These are phyloP conservation scores for Drosophila algonquin DNA, from an alignment of 2,888 invertebrate genomes.

Conservation along the genomic window DNA sequence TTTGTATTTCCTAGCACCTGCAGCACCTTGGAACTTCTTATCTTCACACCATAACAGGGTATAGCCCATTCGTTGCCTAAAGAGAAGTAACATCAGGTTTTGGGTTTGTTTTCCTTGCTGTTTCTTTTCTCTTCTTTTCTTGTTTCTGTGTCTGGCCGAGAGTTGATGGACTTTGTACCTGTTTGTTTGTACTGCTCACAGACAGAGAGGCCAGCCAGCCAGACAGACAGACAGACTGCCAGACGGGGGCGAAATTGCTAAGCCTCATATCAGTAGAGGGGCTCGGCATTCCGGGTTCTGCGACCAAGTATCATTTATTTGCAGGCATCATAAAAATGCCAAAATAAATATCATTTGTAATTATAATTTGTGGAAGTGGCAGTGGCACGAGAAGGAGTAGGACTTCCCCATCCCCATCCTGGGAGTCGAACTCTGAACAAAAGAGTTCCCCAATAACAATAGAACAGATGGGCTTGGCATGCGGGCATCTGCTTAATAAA, in stretches of 20 bases:
- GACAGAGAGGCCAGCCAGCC: background rate
- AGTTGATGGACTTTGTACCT: constrained; percentile 35
- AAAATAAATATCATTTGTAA: constrained; percentile 70
- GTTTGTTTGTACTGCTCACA: constrained; percentile 12
- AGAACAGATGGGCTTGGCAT: constrained; percentile 1
- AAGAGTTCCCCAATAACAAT: constrained; percentile 68
- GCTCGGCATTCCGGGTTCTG: constrained; percentile 38
- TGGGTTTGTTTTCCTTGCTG: background rate
- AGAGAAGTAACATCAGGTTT: background rate
- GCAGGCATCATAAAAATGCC: constrained; percentile 68
- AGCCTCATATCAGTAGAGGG: constrained; percentile 15
- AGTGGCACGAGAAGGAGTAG: constrained; percentile 44
- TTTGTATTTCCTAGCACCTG: background rate
- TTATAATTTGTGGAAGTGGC: constrained; percentile 60
- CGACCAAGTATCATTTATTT: constrained; percentile 66
- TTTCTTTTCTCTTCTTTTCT: constrained; percentile 1
- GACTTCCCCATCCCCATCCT: constrained; percentile 40
- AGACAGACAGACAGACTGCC: constrained; percentile 13
- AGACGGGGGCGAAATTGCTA: constrained; percentile 13
- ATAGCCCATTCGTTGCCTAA: background rate
- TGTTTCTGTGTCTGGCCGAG: constrained; percentile 7
- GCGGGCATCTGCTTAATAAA: constrained; percentile 62
- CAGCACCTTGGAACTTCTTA: background rate
- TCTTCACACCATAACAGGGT: background rate
- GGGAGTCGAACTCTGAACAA: constrained; percentile 68